These are phyloP conservation scores for Peromyscus attwateri DNA, from an alignment of 2,797 vertebrate species.

Conservation along the genomic window DNA sequence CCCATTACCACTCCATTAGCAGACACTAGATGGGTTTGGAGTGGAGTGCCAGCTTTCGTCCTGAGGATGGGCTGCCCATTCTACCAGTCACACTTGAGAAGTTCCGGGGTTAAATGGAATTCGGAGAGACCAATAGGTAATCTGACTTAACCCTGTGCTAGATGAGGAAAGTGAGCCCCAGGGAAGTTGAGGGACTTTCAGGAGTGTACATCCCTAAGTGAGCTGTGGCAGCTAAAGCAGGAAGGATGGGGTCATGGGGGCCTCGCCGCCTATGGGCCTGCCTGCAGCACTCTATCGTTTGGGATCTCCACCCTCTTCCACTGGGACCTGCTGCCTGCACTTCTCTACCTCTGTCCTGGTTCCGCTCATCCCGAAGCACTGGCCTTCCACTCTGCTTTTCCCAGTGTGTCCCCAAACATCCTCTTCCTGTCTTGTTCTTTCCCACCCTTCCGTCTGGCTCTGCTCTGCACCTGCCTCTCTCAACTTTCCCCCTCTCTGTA, in stretches of 20 bases:
- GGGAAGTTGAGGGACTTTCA: no score
- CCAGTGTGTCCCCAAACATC: not conserved
- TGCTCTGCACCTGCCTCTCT: not conserved
- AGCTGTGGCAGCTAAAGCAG: not conserved
- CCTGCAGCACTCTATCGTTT: no score
- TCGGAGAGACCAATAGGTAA: not conserved
- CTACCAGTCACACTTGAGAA: not conserved
- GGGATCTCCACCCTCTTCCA: no score
- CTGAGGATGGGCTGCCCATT: rapidly evolving
- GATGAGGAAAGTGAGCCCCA: not conserved
- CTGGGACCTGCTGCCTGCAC: rapidly evolving
- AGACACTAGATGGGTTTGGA: rapidly evolving
- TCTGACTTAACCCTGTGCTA: not conserved
- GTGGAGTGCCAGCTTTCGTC: rapidly evolving
- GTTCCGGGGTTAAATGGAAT: rapidly evolving
- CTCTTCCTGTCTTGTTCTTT: not conserved
- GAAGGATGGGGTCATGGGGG: rapidly evolving
- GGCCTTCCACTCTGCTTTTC: no score
- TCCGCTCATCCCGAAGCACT: rapidly evolving
- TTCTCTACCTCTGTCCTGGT: rapidly evolving
- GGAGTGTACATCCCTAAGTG: rapidly evolving
- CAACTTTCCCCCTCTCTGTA: not conserved
- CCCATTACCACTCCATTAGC: rapidly evolving
- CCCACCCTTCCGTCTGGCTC: not conserved
- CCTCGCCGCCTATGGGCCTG: not conserved